Evolutionary conservation across 2,113 vertebrate species (phyloP).

Genomic region (Tretioscincus oriximinensis): DNA sequence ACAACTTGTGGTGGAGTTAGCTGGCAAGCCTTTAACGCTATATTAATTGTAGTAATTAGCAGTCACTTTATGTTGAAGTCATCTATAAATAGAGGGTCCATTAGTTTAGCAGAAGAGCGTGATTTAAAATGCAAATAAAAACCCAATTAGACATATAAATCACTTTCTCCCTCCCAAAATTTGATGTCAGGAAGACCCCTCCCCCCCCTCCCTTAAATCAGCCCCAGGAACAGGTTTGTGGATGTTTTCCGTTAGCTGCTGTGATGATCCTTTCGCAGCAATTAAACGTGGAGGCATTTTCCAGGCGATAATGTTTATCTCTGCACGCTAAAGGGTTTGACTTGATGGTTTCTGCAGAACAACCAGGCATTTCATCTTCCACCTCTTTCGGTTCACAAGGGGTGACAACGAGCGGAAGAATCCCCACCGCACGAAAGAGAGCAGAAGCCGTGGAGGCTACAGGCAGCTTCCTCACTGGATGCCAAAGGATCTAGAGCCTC

Average conservation of each 20-base stretch:
- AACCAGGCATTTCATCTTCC: background rate
- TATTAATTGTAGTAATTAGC: conserved; percentile 85
- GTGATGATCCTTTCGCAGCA: background rate
- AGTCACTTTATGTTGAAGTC: conserved; percentile 80
- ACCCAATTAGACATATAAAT: conserved; percentile 60
- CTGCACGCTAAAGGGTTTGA: background rate
- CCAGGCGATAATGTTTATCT: background rate
- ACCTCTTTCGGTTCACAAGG: background rate
- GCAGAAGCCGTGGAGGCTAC: background rate
- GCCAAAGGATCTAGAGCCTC: background rate
- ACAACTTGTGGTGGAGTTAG: conserved; percentile 71
- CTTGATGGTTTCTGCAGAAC: background rate
- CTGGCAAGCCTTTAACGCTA: conserved; percentile 73
- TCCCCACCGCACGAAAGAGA: background rate
- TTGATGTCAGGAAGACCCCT: background rate
- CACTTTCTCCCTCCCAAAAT: conserved; percentile 50
- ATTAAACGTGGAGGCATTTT: background rate
- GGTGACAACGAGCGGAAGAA: background rate
- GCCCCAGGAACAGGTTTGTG: background rate
- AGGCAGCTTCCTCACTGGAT: background rate
- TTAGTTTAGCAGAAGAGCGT: conserved; percentile 70
- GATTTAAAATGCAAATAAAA: conserved; percentile 81
- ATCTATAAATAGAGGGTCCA: conserved; percentile 81
- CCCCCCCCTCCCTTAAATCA: background rate
- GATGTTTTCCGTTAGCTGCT: background rate